These are phyloP conservation scores for Drosophila nr. perissopoda DNA, from an alignment of 2,888 invertebrate species.

Conservation along the genomic window DNA sequence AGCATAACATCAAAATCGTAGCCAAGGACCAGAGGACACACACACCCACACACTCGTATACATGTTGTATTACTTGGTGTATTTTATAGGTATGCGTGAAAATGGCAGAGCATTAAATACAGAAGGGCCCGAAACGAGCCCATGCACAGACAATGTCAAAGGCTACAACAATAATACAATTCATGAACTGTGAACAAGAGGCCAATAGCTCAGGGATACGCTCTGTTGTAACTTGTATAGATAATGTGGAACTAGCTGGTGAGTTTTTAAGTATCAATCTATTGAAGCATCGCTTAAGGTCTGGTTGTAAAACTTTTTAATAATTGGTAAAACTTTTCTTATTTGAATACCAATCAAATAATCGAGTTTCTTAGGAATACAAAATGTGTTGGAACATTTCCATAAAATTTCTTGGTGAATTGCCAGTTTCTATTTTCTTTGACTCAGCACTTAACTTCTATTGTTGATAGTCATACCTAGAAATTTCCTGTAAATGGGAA, in stretches of 20 bases:
- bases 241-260: background rate
- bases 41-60: conserved; percentile 6
- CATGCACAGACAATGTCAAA: conserved; percentile 34
- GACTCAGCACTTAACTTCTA: background rate
- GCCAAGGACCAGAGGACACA: conserved; percentile 21
- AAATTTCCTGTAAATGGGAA: background rate
- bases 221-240: background rate
- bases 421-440: background rate
- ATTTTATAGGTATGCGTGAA: conserved; percentile 50
- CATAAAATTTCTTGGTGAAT: background rate
- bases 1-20: conserved; percentile 42
- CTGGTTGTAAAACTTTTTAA: background rate
- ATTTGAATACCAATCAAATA: background rate
- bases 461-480: background rate
- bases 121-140: conserved; percentile 23
- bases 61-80: conserved; percentile 32
- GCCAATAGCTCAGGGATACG: conserved; percentile 41
- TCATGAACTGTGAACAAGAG: conserved; percentile 43
- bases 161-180: conserved; percentile 60
- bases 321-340: background rate
- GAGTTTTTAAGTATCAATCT: background rate
- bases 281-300: background rate
- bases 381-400: background rate
- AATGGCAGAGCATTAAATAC: conserved; percentile 58
- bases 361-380: background rate